Base-by-base conservation (phyloP, 2,113 vertebrate species). In the Oncorhynchus nerka region DNA sequence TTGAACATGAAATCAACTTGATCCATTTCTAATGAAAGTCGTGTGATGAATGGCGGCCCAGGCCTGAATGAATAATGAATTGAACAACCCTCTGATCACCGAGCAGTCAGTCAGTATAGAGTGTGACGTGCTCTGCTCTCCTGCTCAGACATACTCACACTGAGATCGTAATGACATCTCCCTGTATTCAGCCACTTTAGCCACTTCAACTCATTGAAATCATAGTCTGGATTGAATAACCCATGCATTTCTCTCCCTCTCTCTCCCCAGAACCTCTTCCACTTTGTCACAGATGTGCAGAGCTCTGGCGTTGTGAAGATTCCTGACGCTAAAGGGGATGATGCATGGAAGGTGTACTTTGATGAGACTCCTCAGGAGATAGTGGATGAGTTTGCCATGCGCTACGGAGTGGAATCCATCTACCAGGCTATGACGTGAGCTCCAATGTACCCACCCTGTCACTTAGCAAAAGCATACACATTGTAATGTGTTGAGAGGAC, bases 361-460 rank as follows among this genome's bases (percentile, higher is more conserved):
- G 98, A 99, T 5, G 98, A 99, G 89, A 99, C 98, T 0, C 97
- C 98, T 0, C 98, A 99, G 90, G 98, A 99, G 90, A 98, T 99
- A 0, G 98, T 99, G 66, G 98, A 99, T 0, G 98, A 99, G 91
- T 99, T 99, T 65, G 98, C 98, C 55, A 99, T 99, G 97, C 95
- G 97, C 86, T 99, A 99, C 0, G 98, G 98, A 0, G 97, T 99
- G 4, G 98, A 99, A 90, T 99, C 98, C 90, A 99, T 99, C 92
- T 99, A 99, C 85, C 98, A 99, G 92, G 98, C 98, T 84, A 99
- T 99, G 98, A 99, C 97, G 98, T 99, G 90, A 91, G 97, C 89
- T 39, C 22, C 6, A 11, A 28, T 34, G 15, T 32, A 19, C 32
- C 19, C 5, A 68, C 16, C 32, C 30, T 15, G 6, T 34, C 20